Percentiles rank a stretch among this genome's conserved stretches.
Conservation (phyloP, 2,113 vertebrate species). For the Tonatia bakeri region DNA sequence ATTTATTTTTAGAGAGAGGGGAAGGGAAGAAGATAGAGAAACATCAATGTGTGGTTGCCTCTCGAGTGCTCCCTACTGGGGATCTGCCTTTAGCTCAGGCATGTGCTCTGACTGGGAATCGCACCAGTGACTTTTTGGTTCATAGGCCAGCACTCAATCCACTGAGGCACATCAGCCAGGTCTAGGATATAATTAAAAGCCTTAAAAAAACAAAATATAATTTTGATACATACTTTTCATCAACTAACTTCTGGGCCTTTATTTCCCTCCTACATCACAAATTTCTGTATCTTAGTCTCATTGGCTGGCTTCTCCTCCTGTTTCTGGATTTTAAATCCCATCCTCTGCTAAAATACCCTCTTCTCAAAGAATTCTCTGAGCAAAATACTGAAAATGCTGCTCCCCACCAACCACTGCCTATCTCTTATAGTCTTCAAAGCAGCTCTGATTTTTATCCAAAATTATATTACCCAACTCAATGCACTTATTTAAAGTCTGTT, state of each 20-base stretch:
- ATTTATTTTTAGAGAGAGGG: too few relatives aligned
- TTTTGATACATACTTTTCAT: background rate
- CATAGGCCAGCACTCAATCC: too few relatives aligned
- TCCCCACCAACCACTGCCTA: accelerated
- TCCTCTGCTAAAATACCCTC: background rate
- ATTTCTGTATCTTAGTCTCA: background rate
- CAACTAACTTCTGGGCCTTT: background rate
- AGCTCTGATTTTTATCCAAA: background rate
- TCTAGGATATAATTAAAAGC: background rate
- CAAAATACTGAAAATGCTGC: background rate
- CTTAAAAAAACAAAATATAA: background rate
- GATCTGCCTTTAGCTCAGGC: too few relatives aligned
- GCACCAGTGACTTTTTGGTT: too few relatives aligned
- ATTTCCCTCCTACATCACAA: background rate
- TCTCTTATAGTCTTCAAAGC: background rate
- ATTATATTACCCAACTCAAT: background rate
- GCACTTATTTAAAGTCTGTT: background rate
- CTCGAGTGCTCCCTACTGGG: too few relatives aligned
- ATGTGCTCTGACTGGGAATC: too few relatives aligned
- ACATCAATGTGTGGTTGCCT: too few relatives aligned
- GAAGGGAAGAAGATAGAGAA: too few relatives aligned
- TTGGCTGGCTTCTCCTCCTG: background rate
- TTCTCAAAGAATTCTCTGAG: background rate
- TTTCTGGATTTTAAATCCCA: background rate
- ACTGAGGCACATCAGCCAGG: too few relatives aligned